Evolutionary conservation across 2,888 invertebrate genomes (phyloP).

Genomic region (Micoletzkya japonica): DNA sequence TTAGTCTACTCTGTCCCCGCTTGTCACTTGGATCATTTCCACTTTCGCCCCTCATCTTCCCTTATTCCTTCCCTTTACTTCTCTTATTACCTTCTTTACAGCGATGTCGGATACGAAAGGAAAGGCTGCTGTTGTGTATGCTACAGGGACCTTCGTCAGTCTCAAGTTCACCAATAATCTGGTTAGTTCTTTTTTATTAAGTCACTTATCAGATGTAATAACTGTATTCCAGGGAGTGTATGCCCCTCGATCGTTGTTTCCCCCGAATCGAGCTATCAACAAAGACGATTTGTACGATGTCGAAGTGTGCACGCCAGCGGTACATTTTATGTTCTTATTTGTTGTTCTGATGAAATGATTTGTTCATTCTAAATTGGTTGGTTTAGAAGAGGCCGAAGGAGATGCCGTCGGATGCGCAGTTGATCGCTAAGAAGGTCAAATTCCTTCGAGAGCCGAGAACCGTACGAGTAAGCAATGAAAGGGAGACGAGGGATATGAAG

Average conservation of each 20-base stretch:
- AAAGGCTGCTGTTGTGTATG: slow-evolving; percentile 8
- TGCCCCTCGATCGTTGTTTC: slow-evolving; percentile 11
- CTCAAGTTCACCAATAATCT: slow-evolving; percentile 22
- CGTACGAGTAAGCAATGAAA: slow-evolving; percentile 7
- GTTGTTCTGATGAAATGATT: not conserved
- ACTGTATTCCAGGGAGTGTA: slow-evolving; percentile 20
- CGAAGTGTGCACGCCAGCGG: not conserved
- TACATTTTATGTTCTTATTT: not conserved
- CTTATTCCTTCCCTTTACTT: not conserved
- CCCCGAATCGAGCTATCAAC: not conserved
- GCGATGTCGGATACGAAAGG: slow-evolving; percentile 13
- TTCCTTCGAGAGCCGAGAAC: slow-evolving; percentile 9
- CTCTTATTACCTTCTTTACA: not conserved
- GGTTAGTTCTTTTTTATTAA: not conserved
- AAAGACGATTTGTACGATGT: slow-evolving; percentile 6
- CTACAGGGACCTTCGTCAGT: slow-evolving; percentile 9
- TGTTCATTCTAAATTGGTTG: not conserved
- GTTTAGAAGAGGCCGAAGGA: too few relatives aligned
- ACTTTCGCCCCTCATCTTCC: not conserved
- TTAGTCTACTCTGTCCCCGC: too few relatives aligned
- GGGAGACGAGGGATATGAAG: not conserved
- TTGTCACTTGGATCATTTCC: not conserved
- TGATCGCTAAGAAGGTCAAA: slow-evolving; percentile 14
- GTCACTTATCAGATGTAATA: not conserved
- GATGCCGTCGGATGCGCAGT: not conserved